Base-by-base conservation (phyloP, 2,113 vertebrate genomes). In the Dipodomys merriami region DNA sequence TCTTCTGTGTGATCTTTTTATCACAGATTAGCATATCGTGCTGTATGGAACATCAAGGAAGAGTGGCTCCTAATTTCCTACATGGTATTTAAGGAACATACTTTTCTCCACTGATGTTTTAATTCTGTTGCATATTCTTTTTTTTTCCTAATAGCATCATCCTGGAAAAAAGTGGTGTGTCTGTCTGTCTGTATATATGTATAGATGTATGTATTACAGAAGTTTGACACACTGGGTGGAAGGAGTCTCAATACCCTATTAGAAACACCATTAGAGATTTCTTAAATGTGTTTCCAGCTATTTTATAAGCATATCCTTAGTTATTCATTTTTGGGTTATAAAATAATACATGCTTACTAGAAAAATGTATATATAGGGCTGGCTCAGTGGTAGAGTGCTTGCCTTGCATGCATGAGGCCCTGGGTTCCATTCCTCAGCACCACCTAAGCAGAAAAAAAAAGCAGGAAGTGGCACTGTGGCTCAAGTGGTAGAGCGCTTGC, bases 311-410 rank as follows among this genome's bases (percentile, higher is more conserved):
- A 27, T 39, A 67, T 39, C 73, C 72, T 68, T 46, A 30, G 20
- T 33, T 6, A n/a, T 78, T 46, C 33, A 49, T 86, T 86, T 93
- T 79, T 53, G 90, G n/a, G 53, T 91, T 86, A 93, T 69, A 83
- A 94, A 92, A 78, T 88, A 69, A 83, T n/a, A 80, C 11, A 33
- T 44, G 46, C 3, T 81, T 72, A 46, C 10, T 74, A 64, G 49
- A 25, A 96, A 93, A 92, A 89, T 35, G 62, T 29, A 65, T 82
- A 35, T 29, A 49, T 4, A 39, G 35, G 35, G 35, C 35, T 39
- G 35, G 35, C 35, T 39, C 35, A 39, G 35, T 39, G 35, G 35
- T 39, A 39, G 35, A 39, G 35, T 4, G 35, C 35, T 39, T 39
- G 35, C 35, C 35, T 39, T 39, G 3, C 4, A 39, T 39, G 35